A percentile compares a stretch with the other conserved stretches of the same genome.
These are phyloP conservation scores for Paramisgurnus dabryanus DNA, from an alignment of 2,113 vertebrate species.

Conservation along the genomic window DNA sequence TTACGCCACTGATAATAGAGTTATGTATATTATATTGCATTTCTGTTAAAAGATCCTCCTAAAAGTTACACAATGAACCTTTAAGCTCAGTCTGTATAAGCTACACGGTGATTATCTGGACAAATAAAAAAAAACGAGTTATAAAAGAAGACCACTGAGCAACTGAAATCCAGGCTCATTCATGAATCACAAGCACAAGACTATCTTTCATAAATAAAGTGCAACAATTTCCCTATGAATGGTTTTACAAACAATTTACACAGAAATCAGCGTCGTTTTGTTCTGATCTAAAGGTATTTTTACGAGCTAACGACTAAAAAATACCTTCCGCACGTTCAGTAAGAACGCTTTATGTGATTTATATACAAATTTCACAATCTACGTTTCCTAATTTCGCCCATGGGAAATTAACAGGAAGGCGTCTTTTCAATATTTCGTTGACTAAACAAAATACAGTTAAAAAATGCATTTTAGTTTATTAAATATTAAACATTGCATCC, in stretches of 20 bases:
- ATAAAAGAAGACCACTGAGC: too few species aligned
- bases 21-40: too few species aligned
- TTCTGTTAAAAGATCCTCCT: too few species aligned
- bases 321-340: too few species aligned
- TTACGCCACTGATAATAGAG: too few species aligned
- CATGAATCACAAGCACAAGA: neutral
- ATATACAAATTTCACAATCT: neutral
- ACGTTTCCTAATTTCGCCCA: neutral
- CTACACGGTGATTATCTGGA: too few species aligned
- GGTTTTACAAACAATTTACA: neutral
- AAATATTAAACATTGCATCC: neutral
- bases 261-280: neutral
- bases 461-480: neutral
- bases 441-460: neutral
- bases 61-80: constrained; percentile 14
- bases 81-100: neutral
- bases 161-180: neutral
- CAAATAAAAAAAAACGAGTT: too few species aligned
- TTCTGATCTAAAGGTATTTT: too few species aligned
- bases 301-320: too few species aligned
- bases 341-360: neutral
- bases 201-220: too few species aligned
- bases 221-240: neutral
- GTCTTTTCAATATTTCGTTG: neutral
- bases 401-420: neutral